Evolutionary conservation across 2,797 vertebrate genomes (phyloP).

Genomic region (Eulemur albifrons): DNA sequence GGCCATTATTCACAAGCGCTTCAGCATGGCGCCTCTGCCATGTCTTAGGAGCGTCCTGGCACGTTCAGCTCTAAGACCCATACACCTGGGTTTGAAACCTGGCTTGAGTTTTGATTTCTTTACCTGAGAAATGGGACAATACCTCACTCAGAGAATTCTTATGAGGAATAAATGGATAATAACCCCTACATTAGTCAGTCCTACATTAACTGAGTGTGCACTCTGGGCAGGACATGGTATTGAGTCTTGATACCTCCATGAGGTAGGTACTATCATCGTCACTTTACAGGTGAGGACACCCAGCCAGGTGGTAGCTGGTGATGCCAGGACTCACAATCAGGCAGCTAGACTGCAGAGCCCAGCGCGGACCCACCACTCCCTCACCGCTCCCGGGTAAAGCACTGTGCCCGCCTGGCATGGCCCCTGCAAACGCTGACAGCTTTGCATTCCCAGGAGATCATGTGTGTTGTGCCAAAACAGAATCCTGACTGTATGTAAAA

Average conservation of each 20-base stretch:
- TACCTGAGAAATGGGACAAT: background rate
- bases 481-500: background rate
- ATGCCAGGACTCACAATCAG: background rate
- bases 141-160: background rate
- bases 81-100: background rate
- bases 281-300: background rate
- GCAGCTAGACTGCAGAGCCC: background rate
- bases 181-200: background rate
- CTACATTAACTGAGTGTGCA: background rate
- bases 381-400: background rate
- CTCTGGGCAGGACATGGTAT: background rate
- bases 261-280: background rate
- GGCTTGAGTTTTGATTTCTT: background rate
- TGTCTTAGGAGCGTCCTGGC: background rate
- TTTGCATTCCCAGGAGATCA: background rate
- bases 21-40: rapidly evolving
- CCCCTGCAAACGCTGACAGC: background rate
- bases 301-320: rapidly evolving
- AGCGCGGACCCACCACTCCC: background rate
- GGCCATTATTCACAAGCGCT: background rate
- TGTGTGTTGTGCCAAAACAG: background rate
- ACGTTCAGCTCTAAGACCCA: background rate
- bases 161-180: background rate
- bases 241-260: background rate
- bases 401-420: background rate